These are phyloP conservation scores for Piaya cayana DNA, from an alignment of 2,113 vertebrate genomes.

Conservation along the genomic window DNA sequence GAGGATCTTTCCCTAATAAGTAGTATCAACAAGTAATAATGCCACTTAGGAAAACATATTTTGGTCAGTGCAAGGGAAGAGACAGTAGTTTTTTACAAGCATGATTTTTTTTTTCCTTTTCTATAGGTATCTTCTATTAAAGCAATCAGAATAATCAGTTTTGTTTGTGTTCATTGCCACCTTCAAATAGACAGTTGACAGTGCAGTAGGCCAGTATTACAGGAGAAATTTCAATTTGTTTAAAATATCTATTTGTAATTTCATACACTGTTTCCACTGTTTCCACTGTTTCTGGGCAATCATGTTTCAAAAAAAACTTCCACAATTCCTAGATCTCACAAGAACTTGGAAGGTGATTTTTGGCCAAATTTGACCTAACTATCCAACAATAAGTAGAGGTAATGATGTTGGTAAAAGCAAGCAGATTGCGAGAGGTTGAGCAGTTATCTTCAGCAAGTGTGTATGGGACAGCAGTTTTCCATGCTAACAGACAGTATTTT, in stretches of 20 bases:
- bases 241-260: neutral
- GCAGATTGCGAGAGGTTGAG: neutral
- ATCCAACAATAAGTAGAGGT: neutral
- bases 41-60: fast-evolving
- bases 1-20: neutral
- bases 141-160: neutral
- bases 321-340: neutral
- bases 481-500: conserved; percentile 6
- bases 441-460: conserved; percentile 11
- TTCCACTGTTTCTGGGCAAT: too few species aligned
- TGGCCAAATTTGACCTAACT: neutral
- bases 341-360: neutral
- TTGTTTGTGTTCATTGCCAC: neutral
- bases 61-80: neutral
- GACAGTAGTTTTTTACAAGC: neutral
- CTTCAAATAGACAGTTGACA: neutral
- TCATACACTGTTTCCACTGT: neutral
- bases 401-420: neutral
- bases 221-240: neutral
- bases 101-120: neutral
- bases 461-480: conserved; percentile 22
- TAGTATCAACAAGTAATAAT: neutral
- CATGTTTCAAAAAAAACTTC: neutral
- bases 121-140: neutral
- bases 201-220: neutral